Base-by-base conservation (phyloP, 2,888 invertebrate genomes). In the Ellobium chinense region DNA sequence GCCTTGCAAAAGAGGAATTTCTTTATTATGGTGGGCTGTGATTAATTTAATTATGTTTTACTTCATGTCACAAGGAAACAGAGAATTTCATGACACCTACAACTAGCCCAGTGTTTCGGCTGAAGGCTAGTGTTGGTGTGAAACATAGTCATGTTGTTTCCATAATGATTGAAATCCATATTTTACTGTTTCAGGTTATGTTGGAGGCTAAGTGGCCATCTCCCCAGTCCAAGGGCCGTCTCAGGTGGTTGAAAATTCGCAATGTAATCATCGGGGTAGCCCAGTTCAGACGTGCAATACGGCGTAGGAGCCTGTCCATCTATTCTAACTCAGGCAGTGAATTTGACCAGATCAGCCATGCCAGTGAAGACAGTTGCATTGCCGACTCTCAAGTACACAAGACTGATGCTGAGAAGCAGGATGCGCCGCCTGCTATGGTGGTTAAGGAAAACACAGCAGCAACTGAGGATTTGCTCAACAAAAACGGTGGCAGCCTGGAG, bases 141-240 rank as follows among this genome's bases (percentile, higher is more conserved):
- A n/a, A n/a, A n/a, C n/a, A n/a, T n/a, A n/a, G n/a, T n/a, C n/a
- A n/a, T n/a, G n/a, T n/a, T n/a, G n/a, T n/a, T n/a, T n/a, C n/a
- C n/a, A n/a, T n/a, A n/a, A n/a, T n/a, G n/a, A n/a, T n/a, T n/a
- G n/a, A n/a, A n/a, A 46, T 46, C 9, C 18, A 60, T 60, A n/a
- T 5, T 14, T 65, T 65, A 14, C 9, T 56, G 34, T 70, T 56
- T 36, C 83, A 93, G 93, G 93, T 96, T 79, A 98, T 99, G 60
- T 94, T 99, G 78, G 98, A 99, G 93, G 97, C 98, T 7, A 96
- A 97, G 87, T 99, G 98, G 99, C 98, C 98, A 0, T 95, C 96
- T 60, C 96, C 96, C 86, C 92, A 92, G 82, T 86, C 96, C 83
- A 96, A 96, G 73, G 96, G 97, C 86, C 96, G 97, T 90, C 93